Evolutionary conservation across 2,888 invertebrate species (phyloP), one percentile per base, ranked within the genome.

Genomic region (Microchrysa polita): DNA sequence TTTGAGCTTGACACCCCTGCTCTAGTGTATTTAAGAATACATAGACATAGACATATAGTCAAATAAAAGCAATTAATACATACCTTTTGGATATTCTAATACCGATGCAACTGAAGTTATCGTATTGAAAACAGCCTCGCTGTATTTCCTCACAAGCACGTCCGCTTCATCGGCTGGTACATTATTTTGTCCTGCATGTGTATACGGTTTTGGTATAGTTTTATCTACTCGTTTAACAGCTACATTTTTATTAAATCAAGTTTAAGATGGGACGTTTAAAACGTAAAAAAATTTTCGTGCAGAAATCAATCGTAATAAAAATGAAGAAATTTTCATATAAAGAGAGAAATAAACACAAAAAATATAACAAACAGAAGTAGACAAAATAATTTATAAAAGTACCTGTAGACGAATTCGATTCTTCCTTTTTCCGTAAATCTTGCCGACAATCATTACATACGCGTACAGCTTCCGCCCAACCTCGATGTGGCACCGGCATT

Each of bases 51-150:
- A n/a, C n/a, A n/a, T n/a, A n/a, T n/a, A n/a, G n/a, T n/a, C n/a
- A n/a, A n/a, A n/a, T n/a, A 34, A 34, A 34, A 52, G 18, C 14
- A 57, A 1, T 73, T 16, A 57, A 16, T 16, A 23, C 57, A 12
- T 40, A 90, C 92, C 91, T 83, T 91, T 89, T 1, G 93, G 92
- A 83, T 92, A 92, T 77, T 90, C 91, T 9, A 93, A 84, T 53
- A 91, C 91, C 0, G 90, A 88, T 20, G 91, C 90, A 5, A 93
- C 90, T 34, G 89, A 90, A 76, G 88, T 90, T 34, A 93, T 81
- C 0, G 92, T 91, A 76, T 88, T 91, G n/a, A 90, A 89, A 1
- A 93, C 88, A 10, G 89, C 91, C 83, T 94, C 94, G 12, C 91
- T 89, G 75, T 89, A 88, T 82, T 89, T 89, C 75, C 91, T 85